A percentile compares a stretch with the other conserved stretches of the same genome.
Evolutionary conservation across 2,113 vertebrate species (phyloP).

Genomic region (Talpa occidentalis): DNA sequence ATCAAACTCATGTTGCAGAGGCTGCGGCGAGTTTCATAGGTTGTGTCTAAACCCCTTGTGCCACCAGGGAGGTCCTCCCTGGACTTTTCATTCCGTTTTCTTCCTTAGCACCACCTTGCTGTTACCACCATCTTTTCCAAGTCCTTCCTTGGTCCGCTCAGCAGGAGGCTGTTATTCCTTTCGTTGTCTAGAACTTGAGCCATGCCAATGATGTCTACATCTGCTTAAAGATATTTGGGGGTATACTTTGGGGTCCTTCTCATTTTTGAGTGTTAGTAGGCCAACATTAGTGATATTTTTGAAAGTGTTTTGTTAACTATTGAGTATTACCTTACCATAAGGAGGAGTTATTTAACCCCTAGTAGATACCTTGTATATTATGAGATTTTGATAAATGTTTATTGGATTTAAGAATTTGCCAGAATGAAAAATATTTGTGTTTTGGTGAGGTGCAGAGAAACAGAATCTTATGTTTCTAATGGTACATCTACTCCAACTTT

Average conservation of each 20-base stretch:
- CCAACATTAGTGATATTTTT: neutral
- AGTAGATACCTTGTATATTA: neutral
- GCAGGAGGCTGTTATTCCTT: neutral
- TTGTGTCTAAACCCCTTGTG: too few relatives aligned
- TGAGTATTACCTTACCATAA: neutral
- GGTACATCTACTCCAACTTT: neutral
- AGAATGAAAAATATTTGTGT: neutral
- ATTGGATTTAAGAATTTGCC: conserved; percentile 10
- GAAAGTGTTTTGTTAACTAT: neutral
- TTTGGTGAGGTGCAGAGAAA: neutral
- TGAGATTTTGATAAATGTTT: neutral
- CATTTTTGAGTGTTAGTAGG: neutral
- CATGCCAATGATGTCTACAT: neutral
- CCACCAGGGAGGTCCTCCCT: too few relatives aligned
- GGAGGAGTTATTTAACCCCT: neutral
- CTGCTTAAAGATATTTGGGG: neutral
- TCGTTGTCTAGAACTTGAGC: neutral
- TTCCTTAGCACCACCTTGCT: neutral
- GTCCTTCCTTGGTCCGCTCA: neutral
- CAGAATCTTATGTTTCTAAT: too few relatives aligned
- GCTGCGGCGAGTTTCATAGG: too few relatives aligned
- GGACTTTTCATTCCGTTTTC: neutral
- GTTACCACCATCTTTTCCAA: neutral
- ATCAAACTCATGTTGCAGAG: too few relatives aligned
- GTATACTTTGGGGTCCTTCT: neutral